Conservation (phyloP, 2,113 vertebrate species). For the Mobula hypostoma region DNA sequence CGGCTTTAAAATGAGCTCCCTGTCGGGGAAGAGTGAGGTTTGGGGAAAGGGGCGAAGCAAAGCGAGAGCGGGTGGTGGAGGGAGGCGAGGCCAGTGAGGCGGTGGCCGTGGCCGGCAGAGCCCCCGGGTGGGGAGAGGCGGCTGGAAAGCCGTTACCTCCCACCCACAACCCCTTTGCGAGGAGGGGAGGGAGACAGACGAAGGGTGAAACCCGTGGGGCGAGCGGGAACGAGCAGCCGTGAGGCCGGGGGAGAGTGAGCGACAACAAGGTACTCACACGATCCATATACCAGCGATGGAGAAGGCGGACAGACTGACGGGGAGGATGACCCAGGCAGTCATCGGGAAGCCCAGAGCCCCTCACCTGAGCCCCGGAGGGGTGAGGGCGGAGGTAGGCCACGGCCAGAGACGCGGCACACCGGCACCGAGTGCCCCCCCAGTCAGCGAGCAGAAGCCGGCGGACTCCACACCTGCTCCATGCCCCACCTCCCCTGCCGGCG, state of each 20-base stretch:
- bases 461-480: neutral
- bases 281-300: conserved; percentile 94
- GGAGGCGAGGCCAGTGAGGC: neutral
- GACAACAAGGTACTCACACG: conserved; percentile 67
- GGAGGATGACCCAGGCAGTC: conserved; percentile 91
- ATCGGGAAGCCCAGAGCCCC: conserved; percentile 55
- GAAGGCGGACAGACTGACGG: conserved; percentile 84
- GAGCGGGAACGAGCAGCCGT: conserved; percentile 40
- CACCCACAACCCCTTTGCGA: too few relatives aligned
- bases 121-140: conserved; percentile 39
- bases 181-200: too few relatives aligned
- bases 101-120: neutral
- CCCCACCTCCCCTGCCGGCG: neutral
- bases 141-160: neutral
- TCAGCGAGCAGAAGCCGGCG: too few relatives aligned
- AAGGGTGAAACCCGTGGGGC: too few relatives aligned
- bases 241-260: conserved; percentile 38
- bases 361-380: neutral
- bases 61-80: neutral
- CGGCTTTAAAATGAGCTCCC: too few relatives aligned
- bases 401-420: too few relatives aligned
- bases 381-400: too few relatives aligned
- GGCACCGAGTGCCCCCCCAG: too few relatives aligned
- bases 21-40: too few relatives aligned
- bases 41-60: neutral